Conservation (phyloP, 2,888 invertebrate genomes). For the Lepidochrysops patricia region DNA sequence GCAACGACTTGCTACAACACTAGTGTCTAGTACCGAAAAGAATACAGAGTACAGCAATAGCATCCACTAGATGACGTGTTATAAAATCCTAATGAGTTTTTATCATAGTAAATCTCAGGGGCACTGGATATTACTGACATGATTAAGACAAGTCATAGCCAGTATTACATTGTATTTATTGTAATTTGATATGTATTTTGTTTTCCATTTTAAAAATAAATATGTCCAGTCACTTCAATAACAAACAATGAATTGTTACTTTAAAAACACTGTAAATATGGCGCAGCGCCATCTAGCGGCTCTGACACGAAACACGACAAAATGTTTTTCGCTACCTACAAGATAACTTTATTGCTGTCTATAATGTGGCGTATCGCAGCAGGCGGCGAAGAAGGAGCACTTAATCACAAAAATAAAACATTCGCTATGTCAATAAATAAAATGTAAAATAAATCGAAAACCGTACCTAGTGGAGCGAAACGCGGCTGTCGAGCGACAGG, state of each 20-base stretch:
- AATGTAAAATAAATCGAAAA: slow-evolving; percentile 10
- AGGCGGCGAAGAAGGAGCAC: neutral
- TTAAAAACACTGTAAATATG: neutral
- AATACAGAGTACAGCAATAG: too few relatives aligned
- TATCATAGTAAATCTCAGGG: too few relatives aligned
- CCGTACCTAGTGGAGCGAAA: neutral
- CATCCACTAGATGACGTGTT: too few relatives aligned
- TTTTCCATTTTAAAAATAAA: neutral
- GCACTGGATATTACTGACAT: too few relatives aligned
- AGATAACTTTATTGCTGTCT: neutral
- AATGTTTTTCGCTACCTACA: neutral
- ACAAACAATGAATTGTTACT: neutral
- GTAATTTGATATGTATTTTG: neutral
- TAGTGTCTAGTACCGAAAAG: too few relatives aligned
- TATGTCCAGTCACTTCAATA: neutral
- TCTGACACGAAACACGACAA: neutral
- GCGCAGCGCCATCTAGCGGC: neutral
- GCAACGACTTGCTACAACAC: neutral
- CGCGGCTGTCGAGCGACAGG: neutral
- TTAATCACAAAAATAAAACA: neutral
- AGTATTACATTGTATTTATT: neutral
- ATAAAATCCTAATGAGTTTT: too few relatives aligned
- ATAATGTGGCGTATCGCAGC: neutral
- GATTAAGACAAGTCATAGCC: too few relatives aligned
- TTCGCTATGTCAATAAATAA: slow-evolving; percentile 7